Percentiles rank a stretch among this genome's conserved stretches.
These are phyloP conservation scores for Tautogolabrus adspersus DNA, from an alignment of 2,113 vertebrate species.

Conservation along the genomic window DNA sequence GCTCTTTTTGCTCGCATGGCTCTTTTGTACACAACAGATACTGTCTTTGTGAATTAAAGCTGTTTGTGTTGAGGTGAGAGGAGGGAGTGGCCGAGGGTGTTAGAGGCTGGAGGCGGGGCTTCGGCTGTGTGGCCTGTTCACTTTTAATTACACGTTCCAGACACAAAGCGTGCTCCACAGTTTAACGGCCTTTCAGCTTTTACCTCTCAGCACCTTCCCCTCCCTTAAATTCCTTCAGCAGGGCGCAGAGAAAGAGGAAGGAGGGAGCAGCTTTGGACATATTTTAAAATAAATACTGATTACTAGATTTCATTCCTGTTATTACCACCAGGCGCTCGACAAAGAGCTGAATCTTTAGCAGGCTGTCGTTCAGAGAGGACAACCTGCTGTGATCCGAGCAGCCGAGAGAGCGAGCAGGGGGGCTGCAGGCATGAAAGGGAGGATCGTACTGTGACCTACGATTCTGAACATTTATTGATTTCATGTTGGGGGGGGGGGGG, in stretches of 20 bases:
- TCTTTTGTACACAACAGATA: slow-evolving; percentile 81
- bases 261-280: slow-evolving; percentile 60
- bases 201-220: background rate
- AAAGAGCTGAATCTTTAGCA: slow-evolving; percentile 65
- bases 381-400: slow-evolving; percentile 44
- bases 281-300: slow-evolving; percentile 77
- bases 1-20: slow-evolving; percentile 74
- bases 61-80: slow-evolving; percentile 75
- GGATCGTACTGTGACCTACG: slow-evolving; percentile 77
- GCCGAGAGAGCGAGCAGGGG: slow-evolving; percentile 26
- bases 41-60: slow-evolving; percentile 81
- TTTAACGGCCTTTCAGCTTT: slow-evolving; percentile 32
- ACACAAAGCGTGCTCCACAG: slow-evolving; percentile 36
- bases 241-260: slow-evolving; percentile 51
- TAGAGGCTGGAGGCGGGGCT: slow-evolving; percentile 49
- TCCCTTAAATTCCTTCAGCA: slow-evolving; percentile 15
- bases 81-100: slow-evolving; percentile 48
- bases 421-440: slow-evolving; percentile 40
- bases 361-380: slow-evolving; percentile 55
- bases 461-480: slow-evolving; percentile 83
- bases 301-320: slow-evolving; percentile 67
- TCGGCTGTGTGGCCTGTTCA: slow-evolving; percentile 46
- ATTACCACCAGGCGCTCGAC: slow-evolving; percentile 62
- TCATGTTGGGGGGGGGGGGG: slow-evolving; percentile 59
- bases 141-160: slow-evolving; percentile 67